Evolutionary conservation across 2,113 vertebrate species (phyloP), one percentile per base, ranked within the genome.

Genomic region (Oryctolagus cuniculus): DNA sequence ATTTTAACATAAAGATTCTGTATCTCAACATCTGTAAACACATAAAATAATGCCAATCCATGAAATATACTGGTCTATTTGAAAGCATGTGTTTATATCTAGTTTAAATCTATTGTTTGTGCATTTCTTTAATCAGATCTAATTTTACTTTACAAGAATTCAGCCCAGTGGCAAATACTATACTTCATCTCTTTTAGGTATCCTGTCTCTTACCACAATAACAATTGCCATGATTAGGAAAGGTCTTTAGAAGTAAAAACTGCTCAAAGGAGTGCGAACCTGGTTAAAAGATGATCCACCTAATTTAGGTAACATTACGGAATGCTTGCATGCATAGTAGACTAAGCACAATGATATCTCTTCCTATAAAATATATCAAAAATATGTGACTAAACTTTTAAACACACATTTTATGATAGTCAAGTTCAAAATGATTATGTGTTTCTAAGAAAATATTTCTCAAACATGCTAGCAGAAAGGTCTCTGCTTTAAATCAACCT

Each of bases 1-100:
- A 97, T 55, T 97, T 97, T 96, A 80, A 91, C 49, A 58, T 96
- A 96, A 94, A 94, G 95, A 95, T 16, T 64, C 21, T 79, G 49
- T 86, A 84, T 95, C 85, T 96, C 82, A 89, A 44, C 17, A 55
- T 66, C 13, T 92, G 89, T 79, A 96, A 94, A 89, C 3, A 44
- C 5, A 29, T 24, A 93, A 1, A 93, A 93, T 95, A 96, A 94
- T 90, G 92, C 27, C 24, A 75, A 72, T 63, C 55, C 31, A 66
- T 31, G 29, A 78, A 51, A 81, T 49, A 21, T n/a, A 36, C 13
- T n/a, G 21, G 34, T 74, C 69, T 63, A 34, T 10, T 69, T 31
- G 19, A 87, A 75, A 93, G 7, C 25, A 49, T 49, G 5, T 6
- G 55, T 96, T 81, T 78, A 12, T 38, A 5, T 64, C 25, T n/a